Conservation (phyloP, 2,888 invertebrate genomes). For the Watsonalla binaria region DNA sequence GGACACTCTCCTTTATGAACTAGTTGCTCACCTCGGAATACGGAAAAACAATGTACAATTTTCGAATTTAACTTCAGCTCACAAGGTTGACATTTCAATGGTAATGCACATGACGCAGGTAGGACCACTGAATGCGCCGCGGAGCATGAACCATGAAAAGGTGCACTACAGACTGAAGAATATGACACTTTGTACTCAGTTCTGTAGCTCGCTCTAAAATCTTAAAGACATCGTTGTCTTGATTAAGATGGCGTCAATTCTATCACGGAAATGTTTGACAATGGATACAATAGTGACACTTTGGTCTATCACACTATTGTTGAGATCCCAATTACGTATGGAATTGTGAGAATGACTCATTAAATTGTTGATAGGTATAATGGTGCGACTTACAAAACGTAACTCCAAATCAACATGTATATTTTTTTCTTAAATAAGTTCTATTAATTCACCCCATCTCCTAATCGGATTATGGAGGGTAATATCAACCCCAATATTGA, state of each 20-base stretch:
- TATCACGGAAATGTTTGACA: too few species aligned
- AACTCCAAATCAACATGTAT: too few species aligned
- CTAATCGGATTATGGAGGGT: not conserved
- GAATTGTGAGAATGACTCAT: too few species aligned
- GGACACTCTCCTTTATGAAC: constrained; percentile 67
- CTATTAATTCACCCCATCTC: not conserved
- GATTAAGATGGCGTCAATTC: not conserved
- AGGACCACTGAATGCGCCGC: constrained; percentile 50
- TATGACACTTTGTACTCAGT: constrained; percentile 13
- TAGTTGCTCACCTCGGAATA: constrained; percentile 60
- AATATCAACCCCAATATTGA: not conserved
- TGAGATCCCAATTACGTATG: too few species aligned
- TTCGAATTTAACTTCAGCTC: constrained; percentile 13
- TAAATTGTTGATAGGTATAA: too few species aligned
- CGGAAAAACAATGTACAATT: constrained; percentile 12
- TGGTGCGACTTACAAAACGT: too few species aligned
- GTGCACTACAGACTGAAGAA: constrained; percentile 30
- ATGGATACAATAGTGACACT: too few species aligned
- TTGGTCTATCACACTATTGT: too few species aligned
- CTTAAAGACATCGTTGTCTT: not conserved
- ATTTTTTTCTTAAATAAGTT: not conserved
- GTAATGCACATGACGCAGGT: constrained; percentile 36
- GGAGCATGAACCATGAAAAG: constrained; percentile 71
- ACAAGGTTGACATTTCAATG: constrained; percentile 35
- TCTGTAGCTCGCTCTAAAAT: not conserved